A percentile compares a stretch with the other conserved stretches of the same genome.
Evolutionary conservation across 2,113 vertebrate genomes (phyloP).

Genomic region (Poeciliopsis retropinna): DNA sequence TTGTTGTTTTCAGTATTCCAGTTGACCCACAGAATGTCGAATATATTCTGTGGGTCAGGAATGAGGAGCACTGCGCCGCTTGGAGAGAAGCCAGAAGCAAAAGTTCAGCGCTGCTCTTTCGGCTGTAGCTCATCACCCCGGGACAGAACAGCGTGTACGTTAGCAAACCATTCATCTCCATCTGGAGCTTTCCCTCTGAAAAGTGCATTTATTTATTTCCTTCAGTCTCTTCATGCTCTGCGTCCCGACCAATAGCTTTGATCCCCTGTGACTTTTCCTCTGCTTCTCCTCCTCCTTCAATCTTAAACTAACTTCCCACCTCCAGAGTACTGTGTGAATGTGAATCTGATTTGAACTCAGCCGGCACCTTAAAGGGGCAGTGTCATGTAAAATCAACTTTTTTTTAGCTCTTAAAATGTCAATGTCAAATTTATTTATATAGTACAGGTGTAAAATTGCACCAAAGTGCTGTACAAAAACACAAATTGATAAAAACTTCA

Average conservation of each 20-base stretch:
- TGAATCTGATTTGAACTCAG: not conserved
- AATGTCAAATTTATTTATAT: no score
- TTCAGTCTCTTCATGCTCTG: not conserved
- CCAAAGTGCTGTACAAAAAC: no score
- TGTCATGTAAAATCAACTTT: no score
- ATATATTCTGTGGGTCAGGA: slow-evolving; percentile 2
- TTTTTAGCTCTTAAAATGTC: no score
- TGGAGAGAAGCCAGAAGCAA: not conserved
- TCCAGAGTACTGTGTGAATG: not conserved
- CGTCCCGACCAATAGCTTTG: not conserved
- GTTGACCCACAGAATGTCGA: not conserved
- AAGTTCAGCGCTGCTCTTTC: slow-evolving; percentile 12
- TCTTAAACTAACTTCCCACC: not conserved
- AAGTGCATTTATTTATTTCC: not conserved
- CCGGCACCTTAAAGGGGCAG: not conserved
- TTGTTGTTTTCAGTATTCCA: not conserved
- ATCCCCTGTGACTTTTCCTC: slow-evolving; percentile 5
- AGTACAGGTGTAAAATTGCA: no score
- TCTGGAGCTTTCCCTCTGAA: not conserved
- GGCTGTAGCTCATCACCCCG: slow-evolving; percentile 21
- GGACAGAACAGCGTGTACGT: not conserved
- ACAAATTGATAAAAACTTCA: no score
- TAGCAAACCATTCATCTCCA: not conserved
- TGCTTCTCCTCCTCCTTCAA: slow-evolving; percentile 19
- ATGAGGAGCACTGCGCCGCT: not conserved